Evolutionary conservation across 2,113 vertebrate genomes (phyloP), one percentile per base, ranked within the genome.

Genomic region (Python bivittatus): DNA sequence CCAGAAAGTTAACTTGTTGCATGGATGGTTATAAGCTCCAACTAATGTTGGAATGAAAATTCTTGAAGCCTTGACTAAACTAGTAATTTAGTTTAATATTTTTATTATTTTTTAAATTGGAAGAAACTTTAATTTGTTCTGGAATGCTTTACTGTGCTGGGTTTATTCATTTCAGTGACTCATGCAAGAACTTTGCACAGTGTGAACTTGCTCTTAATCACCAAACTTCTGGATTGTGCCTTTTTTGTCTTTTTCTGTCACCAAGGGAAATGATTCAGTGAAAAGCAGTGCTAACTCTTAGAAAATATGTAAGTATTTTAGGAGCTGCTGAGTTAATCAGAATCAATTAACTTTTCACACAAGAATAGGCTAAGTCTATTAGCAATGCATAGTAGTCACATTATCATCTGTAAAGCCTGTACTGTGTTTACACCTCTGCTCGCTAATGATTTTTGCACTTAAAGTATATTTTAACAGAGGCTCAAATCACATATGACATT

Each of bases 281-380:
- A 89, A 44, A 92, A 92, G 11, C 87, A 53, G 44, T 83, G 56
- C 56, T 84, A 61, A 27, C 83, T 84, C 68, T 61, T 92, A 17
- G 11, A 84, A 83, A 84, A 83, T 9, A 3, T 85, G 89, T 1
- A 89, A 23, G 88, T 91, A 84, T 92, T 85, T 20, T 44, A 60
- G 11, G 17, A 64, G 53, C 64, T 86, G 88, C 2, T 25, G 85
- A 95, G 79, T 90, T 95, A 93, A 91, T 93, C 86, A 85, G 86
- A 93, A 94, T 53, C 68, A 92, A 94, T 95, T 92, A 95, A 88
- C 48, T 93, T 91, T 95, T 60, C 87, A 90, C 86, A 93, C 42
- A 92, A 56, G 90, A 92, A 22, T 38, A 2, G 42, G 52, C 7
- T 23, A 90, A 1, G 48, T 44, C 6, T 23, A 91, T 84, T 94